phyloP scores from a whole-genome alignment of 2,113 vertebrate species.

The Hucho hucho region DNA sequence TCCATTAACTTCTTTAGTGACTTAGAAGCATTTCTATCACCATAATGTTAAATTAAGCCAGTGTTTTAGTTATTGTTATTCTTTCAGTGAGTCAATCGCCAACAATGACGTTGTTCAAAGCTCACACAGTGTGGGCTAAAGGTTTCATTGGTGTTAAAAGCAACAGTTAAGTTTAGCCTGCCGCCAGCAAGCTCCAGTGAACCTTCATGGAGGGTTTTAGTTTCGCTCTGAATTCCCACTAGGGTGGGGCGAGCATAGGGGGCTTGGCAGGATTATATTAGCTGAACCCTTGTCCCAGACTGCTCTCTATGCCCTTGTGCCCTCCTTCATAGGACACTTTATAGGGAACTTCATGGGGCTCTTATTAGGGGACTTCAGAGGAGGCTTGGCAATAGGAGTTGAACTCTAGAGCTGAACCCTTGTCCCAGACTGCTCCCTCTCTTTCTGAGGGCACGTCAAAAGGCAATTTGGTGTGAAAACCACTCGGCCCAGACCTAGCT shows the following conservation, averaged over 20 bases:
- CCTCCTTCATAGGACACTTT: background rate
- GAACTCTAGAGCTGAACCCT: slow-evolving; percentile 7
- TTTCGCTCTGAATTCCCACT: background rate
- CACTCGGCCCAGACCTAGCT: slow-evolving; percentile 11
- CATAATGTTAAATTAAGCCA: background rate
- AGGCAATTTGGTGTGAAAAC: slow-evolving; percentile 10
- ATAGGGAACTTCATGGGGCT: background rate
- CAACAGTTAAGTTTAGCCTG: background rate
- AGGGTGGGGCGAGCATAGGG: background rate
- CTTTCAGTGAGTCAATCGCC: background rate
- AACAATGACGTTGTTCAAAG: background rate
- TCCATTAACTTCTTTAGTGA: background rate
- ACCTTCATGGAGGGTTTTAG: background rate
- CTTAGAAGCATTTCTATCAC: background rate
- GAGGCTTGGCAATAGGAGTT: background rate
- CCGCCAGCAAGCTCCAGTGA: background rate
- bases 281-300: background rate
- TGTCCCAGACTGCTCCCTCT: slow-evolving; percentile 9
- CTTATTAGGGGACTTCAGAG: background rate
- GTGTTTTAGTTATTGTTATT: background rate
- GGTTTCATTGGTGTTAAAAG: background rate
- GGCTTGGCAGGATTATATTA: background rate
- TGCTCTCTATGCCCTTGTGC: too few relatives aligned
- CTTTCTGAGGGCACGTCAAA: background rate
- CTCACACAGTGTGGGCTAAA: background rate